A percentile compares a stretch with the other conserved stretches of the same genome.
These are phyloP conservation scores for Liasis olivaceus DNA, from an alignment of 2,797 vertebrate genomes.

Conservation along the genomic window DNA sequence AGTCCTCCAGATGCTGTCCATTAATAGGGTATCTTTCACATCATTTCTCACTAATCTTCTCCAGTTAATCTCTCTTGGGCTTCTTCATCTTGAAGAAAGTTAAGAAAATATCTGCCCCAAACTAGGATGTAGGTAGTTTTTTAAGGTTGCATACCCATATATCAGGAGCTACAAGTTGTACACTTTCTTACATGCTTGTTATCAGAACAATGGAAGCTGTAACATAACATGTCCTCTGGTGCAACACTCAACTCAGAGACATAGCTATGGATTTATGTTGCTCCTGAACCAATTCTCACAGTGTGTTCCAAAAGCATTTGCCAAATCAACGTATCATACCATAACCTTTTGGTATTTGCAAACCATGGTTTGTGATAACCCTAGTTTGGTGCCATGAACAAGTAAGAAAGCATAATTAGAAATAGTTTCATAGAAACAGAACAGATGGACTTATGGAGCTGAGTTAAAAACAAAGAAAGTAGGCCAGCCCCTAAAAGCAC, in stretches of 20 bases:
- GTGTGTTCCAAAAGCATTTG: too few species aligned
- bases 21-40: constrained; percentile 26
- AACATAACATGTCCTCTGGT: neutral
- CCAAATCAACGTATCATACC: too few species aligned
- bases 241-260: neutral
- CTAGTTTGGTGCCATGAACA: too few species aligned
- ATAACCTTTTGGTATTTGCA: too few species aligned
- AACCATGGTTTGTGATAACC: too few species aligned
- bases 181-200: neutral
- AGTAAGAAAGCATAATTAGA: too few species aligned
- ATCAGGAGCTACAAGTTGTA: constrained; percentile 10
- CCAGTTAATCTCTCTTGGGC: constrained; percentile 1
- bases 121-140: neutral
- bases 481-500: too few species aligned
- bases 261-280: too few species aligned
- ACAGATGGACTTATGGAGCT: too few species aligned
- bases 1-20: neutral
- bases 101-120: constrained; percentile 21
- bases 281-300: too few species aligned
- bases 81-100: constrained; percentile 32
- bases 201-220: constrained; percentile 4
- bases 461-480: too few species aligned
- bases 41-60: constrained; percentile 23
- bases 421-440: too few species aligned
- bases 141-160: constrained; percentile 37